Conservation (phyloP, 1,140 invertebrate genomes). For the Macrotrachela quadricornifera region DNA sequence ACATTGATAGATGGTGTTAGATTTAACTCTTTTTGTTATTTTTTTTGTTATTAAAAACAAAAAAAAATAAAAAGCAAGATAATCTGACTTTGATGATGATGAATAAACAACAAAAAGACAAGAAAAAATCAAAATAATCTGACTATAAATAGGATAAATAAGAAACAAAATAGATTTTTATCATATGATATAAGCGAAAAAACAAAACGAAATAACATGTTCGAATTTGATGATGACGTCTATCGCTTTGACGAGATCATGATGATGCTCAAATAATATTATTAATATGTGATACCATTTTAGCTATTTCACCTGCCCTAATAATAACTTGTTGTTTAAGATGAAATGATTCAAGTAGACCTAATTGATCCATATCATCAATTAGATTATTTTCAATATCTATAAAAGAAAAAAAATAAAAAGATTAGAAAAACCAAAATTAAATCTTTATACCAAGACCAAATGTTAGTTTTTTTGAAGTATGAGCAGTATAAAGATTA, state of each 20-base stretch:
- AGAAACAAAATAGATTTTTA: no score
- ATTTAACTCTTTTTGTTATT: no score
- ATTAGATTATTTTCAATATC: slow-evolving; percentile 67
- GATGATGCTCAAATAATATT: slow-evolving; percentile 87
- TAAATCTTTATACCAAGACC: slow-evolving; percentile 52
- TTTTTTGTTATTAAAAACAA: no score
- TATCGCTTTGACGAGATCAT: slow-evolving; percentile 59
- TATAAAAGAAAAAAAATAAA: slow-evolving; percentile 11
- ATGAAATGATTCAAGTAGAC: slow-evolving; percentile 83
- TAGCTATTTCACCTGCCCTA: slow-evolving; percentile 84
- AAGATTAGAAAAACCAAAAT: not conserved
- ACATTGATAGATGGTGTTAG: no score
- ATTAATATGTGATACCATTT: slow-evolving; percentile 95
- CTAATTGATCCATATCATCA: slow-evolving; percentile 63
- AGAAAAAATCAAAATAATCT: no score
- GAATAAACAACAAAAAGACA: no score
- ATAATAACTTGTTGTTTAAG: slow-evolving; percentile 84
- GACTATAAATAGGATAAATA: no score
- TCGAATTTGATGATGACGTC: slow-evolving; percentile 24
- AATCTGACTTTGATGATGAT: no score
- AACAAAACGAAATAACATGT: no score
- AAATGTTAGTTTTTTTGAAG: slow-evolving; percentile 46
- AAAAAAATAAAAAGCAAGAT: no score
- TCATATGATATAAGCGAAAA: no score
- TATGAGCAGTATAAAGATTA: slow-evolving; percentile 66